These are phyloP conservation scores for Trissolcus brochymenae DNA, from an alignment of 2,888 invertebrate genomes.

Conservation along the genomic window DNA sequence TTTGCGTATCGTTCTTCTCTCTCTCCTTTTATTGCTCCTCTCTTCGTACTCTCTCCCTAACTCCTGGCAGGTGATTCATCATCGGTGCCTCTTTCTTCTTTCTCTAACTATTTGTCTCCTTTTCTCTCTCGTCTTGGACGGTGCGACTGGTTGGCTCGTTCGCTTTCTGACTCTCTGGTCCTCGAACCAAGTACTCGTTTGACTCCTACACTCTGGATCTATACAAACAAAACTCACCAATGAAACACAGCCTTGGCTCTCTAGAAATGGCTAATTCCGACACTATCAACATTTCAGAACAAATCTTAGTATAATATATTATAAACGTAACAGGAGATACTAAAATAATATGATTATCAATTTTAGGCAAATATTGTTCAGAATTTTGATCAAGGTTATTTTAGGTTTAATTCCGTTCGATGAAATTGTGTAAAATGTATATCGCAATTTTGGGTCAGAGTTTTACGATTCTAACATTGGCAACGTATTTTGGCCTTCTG, in stretches of 20 bases:
- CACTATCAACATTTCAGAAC: background rate
- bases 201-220: slow-evolving; percentile 64
- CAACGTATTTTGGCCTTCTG: slow-evolving; percentile 46
- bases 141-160: slow-evolving; percentile 45
- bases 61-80: slow-evolving; percentile 63
- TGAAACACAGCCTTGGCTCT: background rate
- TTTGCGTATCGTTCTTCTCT: slow-evolving; percentile 63
- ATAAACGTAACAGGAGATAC: no score
- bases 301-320: no score
- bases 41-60: slow-evolving; percentile 58
- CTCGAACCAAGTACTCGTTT: slow-evolving; percentile 60
- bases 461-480: slow-evolving; percentile 39
- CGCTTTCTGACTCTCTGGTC: slow-evolving; percentile 35
- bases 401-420: background rate
- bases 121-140: slow-evolving; percentile 37
- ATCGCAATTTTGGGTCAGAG: no score
- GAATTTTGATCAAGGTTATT: background rate
- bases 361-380: no score
- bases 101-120: slow-evolving; percentile 47
- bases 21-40: slow-evolving; percentile 63
- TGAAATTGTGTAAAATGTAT: no score
- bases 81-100: slow-evolving; percentile 58
- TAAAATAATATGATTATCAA: no score
- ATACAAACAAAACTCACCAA: slow-evolving; percentile 62
- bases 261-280: background rate